These are phyloP conservation scores for Lutraria rhynchaena DNA, from an alignment of 1,140 invertebrate genomes.

Conservation along the genomic window DNA sequence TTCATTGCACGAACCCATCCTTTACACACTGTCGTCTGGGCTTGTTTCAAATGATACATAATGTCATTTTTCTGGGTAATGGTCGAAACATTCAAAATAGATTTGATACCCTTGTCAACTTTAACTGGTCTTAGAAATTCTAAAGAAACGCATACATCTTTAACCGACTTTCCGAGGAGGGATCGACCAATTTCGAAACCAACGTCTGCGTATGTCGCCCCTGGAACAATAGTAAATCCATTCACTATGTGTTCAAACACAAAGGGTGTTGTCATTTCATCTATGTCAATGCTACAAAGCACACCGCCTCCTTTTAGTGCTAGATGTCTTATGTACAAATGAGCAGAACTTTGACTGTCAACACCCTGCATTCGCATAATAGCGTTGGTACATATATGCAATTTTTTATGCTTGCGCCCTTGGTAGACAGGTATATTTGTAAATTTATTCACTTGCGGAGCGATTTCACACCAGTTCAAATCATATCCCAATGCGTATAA, in stretches of 20 bases:
- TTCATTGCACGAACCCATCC: conserved; percentile 6
- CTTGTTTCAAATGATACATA: conserved; percentile 4
- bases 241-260: conserved; percentile 56
- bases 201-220: conserved; percentile 49
- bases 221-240: conserved; percentile 32
- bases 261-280: conserved; percentile 29
- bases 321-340: conserved; percentile 13
- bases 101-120: not conserved
- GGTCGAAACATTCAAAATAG: conserved; percentile 1
- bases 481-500: conserved; percentile 59
- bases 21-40: conserved; percentile 15
- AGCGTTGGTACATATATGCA: conserved; percentile 1
- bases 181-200: conserved; percentile 43
- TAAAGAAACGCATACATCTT: not conserved
- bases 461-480: conserved; percentile 57
- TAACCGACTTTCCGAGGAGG: not conserved
- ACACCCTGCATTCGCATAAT: conserved; percentile 1
- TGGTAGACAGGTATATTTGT: conserved; percentile 33
- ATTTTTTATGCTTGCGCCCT: not conserved
- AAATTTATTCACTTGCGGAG: not conserved
- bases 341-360: not conserved
- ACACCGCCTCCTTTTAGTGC: not conserved
- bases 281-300: conserved; percentile 19
- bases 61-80: not conserved
- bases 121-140: conserved; percentile 38